Evolutionary conservation across 2,797 vertebrate species (phyloP).

Genomic region (Menidia menidia): DNA sequence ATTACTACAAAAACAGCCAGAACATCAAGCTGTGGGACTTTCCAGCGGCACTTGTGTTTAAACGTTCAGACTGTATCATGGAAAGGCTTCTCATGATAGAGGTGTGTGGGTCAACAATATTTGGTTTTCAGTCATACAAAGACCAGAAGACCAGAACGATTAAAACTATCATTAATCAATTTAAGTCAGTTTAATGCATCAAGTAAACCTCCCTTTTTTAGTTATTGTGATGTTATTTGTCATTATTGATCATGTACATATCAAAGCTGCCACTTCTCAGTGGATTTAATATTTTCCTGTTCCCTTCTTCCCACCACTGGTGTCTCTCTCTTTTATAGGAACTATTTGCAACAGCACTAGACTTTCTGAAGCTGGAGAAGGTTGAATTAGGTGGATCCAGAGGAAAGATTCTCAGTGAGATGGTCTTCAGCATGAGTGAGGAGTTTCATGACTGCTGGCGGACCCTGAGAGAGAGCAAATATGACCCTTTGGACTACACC

Average conservation of each 20-base stretch:
- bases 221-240: background rate
- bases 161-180: background rate
- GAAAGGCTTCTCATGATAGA: constrained; percentile 77
- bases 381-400: constrained; percentile 76
- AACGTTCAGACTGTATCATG: constrained; percentile 72
- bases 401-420: constrained; percentile 80
- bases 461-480: constrained; percentile 83
- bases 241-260: background rate
- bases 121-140: background rate
- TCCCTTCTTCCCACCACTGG: background rate
- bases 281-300: too few relatives aligned
- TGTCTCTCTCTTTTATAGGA: constrained; percentile 54
- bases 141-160: background rate
- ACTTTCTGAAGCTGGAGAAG: constrained; percentile 85
- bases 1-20: constrained; percentile 50
- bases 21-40: constrained; percentile 79
- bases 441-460: constrained; percentile 84
- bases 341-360: constrained; percentile 82
- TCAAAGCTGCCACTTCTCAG: constrained; percentile 1
- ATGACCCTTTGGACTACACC: constrained; percentile 79
- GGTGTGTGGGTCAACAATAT: constrained; percentile 42
- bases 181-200: background rate
- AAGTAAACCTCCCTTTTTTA: background rate
- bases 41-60: constrained; percentile 75
- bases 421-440: constrained; percentile 79